phyloP scores from a whole-genome alignment of 2,113 vertebrate species.

The Tympanuchus pallidicinctus region DNA sequence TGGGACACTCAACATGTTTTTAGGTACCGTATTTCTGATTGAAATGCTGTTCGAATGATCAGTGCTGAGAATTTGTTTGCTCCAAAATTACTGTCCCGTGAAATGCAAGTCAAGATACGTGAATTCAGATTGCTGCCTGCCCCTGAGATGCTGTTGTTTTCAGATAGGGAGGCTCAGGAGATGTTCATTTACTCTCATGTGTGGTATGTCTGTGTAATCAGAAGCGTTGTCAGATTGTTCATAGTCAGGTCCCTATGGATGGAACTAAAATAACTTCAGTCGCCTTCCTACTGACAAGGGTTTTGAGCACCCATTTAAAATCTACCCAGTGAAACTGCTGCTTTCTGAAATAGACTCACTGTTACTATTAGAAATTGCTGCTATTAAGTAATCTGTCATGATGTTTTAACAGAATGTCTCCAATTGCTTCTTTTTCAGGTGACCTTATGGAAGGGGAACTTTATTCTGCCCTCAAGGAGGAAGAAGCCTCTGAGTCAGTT shows the following conservation, averaged over 20 bases:
- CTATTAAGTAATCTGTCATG: neutral
- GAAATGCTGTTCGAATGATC: neutral
- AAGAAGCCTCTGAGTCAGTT: constrained; percentile 88
- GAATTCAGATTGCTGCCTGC: neutral
- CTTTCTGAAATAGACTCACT: too few relatives aligned
- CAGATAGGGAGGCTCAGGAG: neutral
- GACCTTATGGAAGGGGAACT: constrained; percentile 96
- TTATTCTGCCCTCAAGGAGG: constrained; percentile 95
- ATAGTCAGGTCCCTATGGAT: neutral
- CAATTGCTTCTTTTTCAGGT: constrained; percentile 76
- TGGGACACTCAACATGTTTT: neutral
- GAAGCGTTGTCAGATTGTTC: neutral
- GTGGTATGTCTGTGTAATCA: neutral
- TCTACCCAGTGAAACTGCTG: neutral
- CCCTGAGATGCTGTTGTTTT: neutral
- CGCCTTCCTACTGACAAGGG: neutral
- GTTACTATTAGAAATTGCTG: neutral
- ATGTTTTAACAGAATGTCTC: neutral
- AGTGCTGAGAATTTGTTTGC: neutral
- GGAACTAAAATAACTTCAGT: neutral
- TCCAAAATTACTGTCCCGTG: neutral
- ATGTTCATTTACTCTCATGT: neutral
- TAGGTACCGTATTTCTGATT: neutral
- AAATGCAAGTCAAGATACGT: neutral
- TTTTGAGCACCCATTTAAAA: neutral